Evolutionary conservation across 1,140 invertebrate species (phyloP).

Genomic region (Bombus waltoni): DNA sequence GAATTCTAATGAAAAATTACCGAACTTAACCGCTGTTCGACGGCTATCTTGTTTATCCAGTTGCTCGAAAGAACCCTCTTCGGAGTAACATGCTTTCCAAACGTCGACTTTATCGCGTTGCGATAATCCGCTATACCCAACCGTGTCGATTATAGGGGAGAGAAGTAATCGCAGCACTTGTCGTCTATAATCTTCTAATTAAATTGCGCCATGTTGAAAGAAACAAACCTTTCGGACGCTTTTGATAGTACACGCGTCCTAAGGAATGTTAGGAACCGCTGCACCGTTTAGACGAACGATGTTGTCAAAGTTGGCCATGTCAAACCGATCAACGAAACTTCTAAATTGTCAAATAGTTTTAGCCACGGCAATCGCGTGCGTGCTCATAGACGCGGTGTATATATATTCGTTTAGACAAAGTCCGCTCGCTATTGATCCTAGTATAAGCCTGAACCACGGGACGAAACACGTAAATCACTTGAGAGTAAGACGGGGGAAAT

Average conservation of each 20-base stretch:
- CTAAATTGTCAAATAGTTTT: constrained; percentile 29
- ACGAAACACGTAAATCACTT: not conserved
- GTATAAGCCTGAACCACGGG: not conserved
- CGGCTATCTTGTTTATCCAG: no score
- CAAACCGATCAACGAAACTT: constrained; percentile 21
- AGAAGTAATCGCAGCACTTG: not conserved
- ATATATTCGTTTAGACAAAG: not conserved
- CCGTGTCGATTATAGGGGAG: not conserved
- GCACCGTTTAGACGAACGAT: not conserved
- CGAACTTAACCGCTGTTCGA: no score
- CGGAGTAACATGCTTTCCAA: not conserved
- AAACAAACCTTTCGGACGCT: not conserved
- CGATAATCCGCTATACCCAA: no score
- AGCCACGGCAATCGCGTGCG: not conserved
- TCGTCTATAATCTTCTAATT: not conserved
- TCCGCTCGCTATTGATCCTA: not conserved
- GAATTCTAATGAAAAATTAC: not conserved
- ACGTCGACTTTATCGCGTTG: not conserved
- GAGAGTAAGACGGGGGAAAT: not conserved
- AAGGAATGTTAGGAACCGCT: not conserved
- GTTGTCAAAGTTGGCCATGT: not conserved
- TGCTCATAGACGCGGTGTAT: not conserved
- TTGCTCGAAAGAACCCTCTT: not conserved
- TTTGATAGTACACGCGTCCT: no score
- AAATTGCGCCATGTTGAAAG: not conserved